Evolutionary conservation across 2,797 vertebrate species (phyloP).

Genomic region (Xiphorhynchus erythropygius): DNA sequence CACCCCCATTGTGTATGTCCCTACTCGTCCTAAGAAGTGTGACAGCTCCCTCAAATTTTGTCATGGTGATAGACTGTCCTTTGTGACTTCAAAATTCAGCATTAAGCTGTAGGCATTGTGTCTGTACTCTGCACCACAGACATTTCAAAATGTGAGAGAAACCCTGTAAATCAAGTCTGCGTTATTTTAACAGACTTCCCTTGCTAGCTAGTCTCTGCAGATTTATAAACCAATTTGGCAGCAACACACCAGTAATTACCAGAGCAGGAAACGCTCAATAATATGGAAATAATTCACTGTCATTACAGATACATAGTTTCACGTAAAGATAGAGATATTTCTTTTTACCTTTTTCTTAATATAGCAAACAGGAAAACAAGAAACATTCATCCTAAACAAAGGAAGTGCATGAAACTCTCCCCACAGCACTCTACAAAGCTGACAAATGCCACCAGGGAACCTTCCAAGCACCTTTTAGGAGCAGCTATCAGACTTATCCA

Average conservation of each 20-base stretch:
- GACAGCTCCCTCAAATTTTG: not conserved
- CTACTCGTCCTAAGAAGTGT: not conserved
- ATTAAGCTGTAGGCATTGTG: not conserved
- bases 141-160: not conserved
- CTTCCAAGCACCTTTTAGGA: not conserved
- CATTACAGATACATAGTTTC: not conserved
- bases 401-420: not conserved
- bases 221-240: constrained; percentile 36
- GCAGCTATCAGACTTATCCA: not conserved
- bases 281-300: not conserved
- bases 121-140: not conserved
- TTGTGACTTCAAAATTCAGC: not conserved
- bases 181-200: not conserved
- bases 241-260: constrained; percentile 29
- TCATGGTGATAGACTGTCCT: not conserved
- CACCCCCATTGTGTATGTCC: not conserved
- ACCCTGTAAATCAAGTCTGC: not conserved
- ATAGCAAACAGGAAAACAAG: not conserved
- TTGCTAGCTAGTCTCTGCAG: constrained; percentile 15
- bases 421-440: not conserved
- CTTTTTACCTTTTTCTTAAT: not conserved
- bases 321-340: not conserved
- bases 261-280: not conserved
- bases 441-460: not conserved
- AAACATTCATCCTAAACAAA: not conserved